A percentile compares a stretch with the other conserved stretches of the same genome.
Conservation (phyloP, 37 sponge, comb jelly and placozoan genomes). For the Axinella damicornis region DNA sequence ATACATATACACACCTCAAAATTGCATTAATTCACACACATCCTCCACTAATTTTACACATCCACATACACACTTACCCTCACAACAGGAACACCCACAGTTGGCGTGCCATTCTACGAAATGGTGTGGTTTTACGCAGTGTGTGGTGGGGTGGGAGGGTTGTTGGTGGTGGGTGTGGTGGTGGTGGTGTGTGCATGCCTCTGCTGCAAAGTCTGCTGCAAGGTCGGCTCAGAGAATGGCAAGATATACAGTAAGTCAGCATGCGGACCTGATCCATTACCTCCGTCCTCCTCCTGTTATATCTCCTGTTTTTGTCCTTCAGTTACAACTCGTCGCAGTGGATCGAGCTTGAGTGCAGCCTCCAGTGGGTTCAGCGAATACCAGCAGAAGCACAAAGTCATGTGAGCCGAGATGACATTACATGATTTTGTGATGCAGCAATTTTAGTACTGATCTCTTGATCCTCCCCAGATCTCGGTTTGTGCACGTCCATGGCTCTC, state of each 20-base stretch:
- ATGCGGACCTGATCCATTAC: too few relatives aligned
- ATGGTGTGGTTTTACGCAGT: slow-evolving; percentile 43
- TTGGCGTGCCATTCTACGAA: slow-evolving; percentile 21
- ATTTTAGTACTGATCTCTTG: too few relatives aligned
- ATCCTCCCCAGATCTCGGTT: neutral
- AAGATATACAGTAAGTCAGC: neutral
- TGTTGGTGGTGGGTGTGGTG: neutral
- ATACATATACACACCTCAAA: too few relatives aligned
- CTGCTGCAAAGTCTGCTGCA: neutral
- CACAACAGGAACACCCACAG: neutral
- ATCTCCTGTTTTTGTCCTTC: neutral
- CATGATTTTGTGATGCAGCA: too few relatives aligned
- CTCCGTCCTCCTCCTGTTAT: too few relatives aligned
- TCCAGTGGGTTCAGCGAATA: slow-evolving; percentile 23
- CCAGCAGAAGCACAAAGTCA: neutral
- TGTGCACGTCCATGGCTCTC: neutral
- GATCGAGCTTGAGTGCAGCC: slow-evolving; percentile 4
- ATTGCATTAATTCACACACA: too few relatives aligned
- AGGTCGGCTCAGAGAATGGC: neutral
- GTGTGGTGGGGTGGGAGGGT: slow-evolving; percentile 7
- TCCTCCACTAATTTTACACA: too few relatives aligned
- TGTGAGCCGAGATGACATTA: slow-evolving; percentile 6
- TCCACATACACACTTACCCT: neutral
- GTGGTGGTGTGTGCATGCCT: neutral
- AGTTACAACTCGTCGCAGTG: slow-evolving; percentile 23